Evolutionary conservation across 2,888 invertebrate species (phyloP).

Genomic region (Mythimna albipuncta): DNA sequence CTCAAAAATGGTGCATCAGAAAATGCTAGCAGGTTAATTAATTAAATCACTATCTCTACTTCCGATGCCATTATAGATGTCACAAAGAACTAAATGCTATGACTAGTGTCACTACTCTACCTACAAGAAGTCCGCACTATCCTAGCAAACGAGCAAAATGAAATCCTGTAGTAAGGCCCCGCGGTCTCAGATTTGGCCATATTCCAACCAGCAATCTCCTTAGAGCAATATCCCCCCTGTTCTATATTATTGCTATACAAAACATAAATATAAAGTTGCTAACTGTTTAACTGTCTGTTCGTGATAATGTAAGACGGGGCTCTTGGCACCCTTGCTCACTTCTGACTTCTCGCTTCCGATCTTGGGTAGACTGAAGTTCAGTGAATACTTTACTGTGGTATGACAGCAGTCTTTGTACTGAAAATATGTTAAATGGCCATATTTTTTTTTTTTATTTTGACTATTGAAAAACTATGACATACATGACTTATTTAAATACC

Average conservation of each 20-base stretch:
- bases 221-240: conserved; percentile 69
- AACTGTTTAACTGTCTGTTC: conserved; percentile 66
- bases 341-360: conserved; percentile 23
- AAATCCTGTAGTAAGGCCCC: conserved; percentile 53
- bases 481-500: too few relatives aligned
- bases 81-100: background rate
- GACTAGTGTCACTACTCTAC: background rate
- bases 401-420: too few relatives aligned
- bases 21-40: too few relatives aligned
- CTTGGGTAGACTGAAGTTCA: conserved; percentile 13
- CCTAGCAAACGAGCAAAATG: background rate
- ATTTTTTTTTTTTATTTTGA: too few relatives aligned
- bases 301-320: conserved; percentile 54
- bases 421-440: too few relatives aligned
- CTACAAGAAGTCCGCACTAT: background rate
- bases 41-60: too few relatives aligned
- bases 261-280: conserved; percentile 72
- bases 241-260: conserved; percentile 69
- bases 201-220: conserved; percentile 79
- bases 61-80: too few relatives aligned
- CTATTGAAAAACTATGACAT: too few relatives aligned
- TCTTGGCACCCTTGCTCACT: conserved; percentile 55
- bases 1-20: too few relatives aligned
- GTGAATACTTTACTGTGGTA: conserved; percentile 22
- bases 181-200: conserved; percentile 73